Base-by-base conservation (phyloP, 2,888 invertebrate species). In the Pinctada fucata region DNA sequence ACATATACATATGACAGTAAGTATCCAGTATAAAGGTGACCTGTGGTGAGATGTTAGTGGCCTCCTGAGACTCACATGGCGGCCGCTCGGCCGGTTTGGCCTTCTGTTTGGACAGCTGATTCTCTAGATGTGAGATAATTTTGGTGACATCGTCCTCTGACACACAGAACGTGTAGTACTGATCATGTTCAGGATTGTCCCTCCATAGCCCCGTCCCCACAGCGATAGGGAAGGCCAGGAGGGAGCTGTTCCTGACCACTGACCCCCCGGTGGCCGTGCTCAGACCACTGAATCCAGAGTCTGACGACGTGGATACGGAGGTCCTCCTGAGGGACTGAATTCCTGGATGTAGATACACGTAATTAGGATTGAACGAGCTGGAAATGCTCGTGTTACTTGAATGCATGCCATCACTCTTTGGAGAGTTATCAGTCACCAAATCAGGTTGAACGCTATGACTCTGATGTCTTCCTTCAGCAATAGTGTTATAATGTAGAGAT, bases 1-100 rank as follows among this genome's bases (percentile, higher is more conserved):
- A 83, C 86, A 89, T 88, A 75, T 89, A 90, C 74, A 91, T 89
- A 79, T 88, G 88, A 79, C 89, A 90, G 84, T 90, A 90, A 16
- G 88, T 88, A 80, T 91, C 90, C 82, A 91, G 80, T 63, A 90
- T 88, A 79, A 89, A 88, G 2, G 88, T 88, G 45, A 90, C 87
- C 80, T 88, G 86, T n/a, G 87, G 84, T 4, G 89, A 86, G 52
- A 89, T 82, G 16, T 84, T 83, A 50, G 84, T 82, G 5, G 82
- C 82, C 78, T 85, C 85, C 16, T 84, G 84, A 47, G 81, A 78
- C 78, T 81, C 73, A 69, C 84, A 84, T 73, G 82, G 79, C 31
- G 86, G 79, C 82, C 83, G 81, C 72, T 85, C 84, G 0, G 72
- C 47, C 16, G 72, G 68, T 49, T 75, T 69, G 70, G 78, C 81